Percentiles rank a stretch among this genome's conserved stretches.
Evolutionary conservation across 2,888 invertebrate species (phyloP).

Genomic region (Entomobrya multifasciata): DNA sequence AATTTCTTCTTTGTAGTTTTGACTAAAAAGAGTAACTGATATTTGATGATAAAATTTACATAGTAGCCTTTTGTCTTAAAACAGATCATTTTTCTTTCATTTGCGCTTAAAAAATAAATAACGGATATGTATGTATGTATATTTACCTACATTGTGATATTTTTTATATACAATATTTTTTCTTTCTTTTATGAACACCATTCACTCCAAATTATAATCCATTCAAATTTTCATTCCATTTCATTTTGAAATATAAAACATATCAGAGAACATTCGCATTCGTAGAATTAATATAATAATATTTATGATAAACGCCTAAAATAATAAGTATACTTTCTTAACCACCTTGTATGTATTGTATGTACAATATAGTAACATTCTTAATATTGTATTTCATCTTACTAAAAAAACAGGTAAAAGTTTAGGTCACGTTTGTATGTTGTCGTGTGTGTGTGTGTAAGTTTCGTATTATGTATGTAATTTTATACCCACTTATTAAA

Average conservation of each 20-base stretch:
- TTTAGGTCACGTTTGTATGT: constrained; percentile 25
- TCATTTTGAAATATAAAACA: constrained; percentile 18
- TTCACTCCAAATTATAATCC: constrained; percentile 13
- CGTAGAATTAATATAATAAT: background rate
- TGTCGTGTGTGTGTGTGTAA: background rate
- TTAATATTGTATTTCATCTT: too few species aligned
- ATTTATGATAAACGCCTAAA: too few species aligned
- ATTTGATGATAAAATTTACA: constrained; percentile 11
- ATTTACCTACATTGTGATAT: too few species aligned
- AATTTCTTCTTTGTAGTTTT: too few species aligned
- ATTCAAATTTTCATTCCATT: constrained; percentile 8
- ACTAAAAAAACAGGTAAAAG: constrained; percentile 34
- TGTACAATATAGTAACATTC: background rate
- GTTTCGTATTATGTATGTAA: background rate
- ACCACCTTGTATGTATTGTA: background rate
- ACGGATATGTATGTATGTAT: background rate
- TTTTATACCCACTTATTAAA: background rate
- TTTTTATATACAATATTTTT: background rate
- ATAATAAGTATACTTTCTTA: background rate
- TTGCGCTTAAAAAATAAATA: constrained; percentile 17
- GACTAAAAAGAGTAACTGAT: too few species aligned
- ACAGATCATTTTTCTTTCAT: constrained; percentile 36
- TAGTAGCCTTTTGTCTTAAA: background rate
- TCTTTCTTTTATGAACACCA: constrained; percentile 40
- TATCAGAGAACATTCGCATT: too few species aligned